Evolutionary conservation across 2,888 invertebrate genomes (phyloP), one percentile per base, ranked within the genome.

Genomic region (Pegoplata infirma): DNA sequence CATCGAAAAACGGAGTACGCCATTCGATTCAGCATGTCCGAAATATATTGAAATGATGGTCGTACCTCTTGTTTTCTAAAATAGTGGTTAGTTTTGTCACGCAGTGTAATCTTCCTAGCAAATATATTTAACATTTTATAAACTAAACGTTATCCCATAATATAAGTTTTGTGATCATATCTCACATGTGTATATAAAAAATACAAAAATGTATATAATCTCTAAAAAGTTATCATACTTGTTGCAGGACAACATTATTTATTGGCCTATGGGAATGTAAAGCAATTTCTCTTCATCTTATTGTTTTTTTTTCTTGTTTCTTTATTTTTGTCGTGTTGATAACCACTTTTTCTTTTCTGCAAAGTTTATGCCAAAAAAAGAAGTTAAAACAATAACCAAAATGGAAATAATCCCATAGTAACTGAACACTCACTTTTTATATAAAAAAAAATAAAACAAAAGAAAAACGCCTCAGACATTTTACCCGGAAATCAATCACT

Each of bases 401-500:
- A 28, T 36, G 19, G 55, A 53, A 40, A 32, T 32, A 66, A 53
- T 61, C 56, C 46, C 12, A 55, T 44, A 19, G 61, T 55, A 64
- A 58, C 55, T 36, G 69, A 47, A 69, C 61, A 74, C 71, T 66
- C 55, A 63, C 14, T 67, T 74, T 69, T 19, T 58, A 49, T 46
- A 6, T 6, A 25, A 25, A 2, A 36, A 53, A 46, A 25, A n/a
- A 61, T n/a, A 36, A 72, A 49, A 63, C 21, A 69, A 61, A 51
- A 28, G 40, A 51, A 53, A 72, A 76, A 64, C 77, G 51, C 78
- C 82, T 80, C 61, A 80, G 58, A 61, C 55, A 76, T 56, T 64
- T 81, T 83, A 86, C 84, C 86, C 85, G 86, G 85, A 86, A 86
- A 86, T 86, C 84, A 86, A 85, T 86, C 85, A 86, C 83, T 81